Evolutionary conservation across 2,113 vertebrate genomes (phyloP).

Genomic region (Erythrocebus patas): DNA sequence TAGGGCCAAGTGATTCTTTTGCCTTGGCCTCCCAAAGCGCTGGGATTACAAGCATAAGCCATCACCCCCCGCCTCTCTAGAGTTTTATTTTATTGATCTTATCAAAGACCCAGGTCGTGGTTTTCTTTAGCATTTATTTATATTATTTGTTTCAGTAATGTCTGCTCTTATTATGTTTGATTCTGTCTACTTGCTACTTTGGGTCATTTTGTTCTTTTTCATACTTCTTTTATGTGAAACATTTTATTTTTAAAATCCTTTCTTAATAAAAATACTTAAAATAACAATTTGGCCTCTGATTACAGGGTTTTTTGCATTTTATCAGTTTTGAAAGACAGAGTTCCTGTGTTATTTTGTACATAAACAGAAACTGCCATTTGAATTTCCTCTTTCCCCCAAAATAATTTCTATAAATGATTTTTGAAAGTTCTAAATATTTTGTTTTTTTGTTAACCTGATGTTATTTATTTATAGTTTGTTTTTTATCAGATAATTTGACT

Average conservation of each 20-base stretch:
- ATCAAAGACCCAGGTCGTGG: neutral
- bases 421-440: neutral
- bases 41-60: too few relatives aligned
- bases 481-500: neutral
- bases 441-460: neutral
- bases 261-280: neutral
- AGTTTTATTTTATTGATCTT: constrained; percentile 16
- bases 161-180: neutral
- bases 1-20: too few relatives aligned
- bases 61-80: neutral
- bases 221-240: neutral
- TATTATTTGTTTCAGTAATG: neutral
- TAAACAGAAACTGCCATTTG: neutral
- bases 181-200: neutral
- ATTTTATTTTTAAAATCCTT: neutral
- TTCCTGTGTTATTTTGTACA: neutral
- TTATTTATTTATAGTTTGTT: neutral
- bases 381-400: neutral
- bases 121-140: neutral
- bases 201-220: neutral
- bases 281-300: neutral
- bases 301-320: neutral
- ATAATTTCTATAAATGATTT: neutral
- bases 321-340: neutral
- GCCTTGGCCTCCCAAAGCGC: too few relatives aligned